A percentile compares a stretch with the other conserved stretches of the same genome.
phyloP scores from a whole-genome alignment of 2,888 invertebrate genomes.

The Andrena marginata region DNA sequence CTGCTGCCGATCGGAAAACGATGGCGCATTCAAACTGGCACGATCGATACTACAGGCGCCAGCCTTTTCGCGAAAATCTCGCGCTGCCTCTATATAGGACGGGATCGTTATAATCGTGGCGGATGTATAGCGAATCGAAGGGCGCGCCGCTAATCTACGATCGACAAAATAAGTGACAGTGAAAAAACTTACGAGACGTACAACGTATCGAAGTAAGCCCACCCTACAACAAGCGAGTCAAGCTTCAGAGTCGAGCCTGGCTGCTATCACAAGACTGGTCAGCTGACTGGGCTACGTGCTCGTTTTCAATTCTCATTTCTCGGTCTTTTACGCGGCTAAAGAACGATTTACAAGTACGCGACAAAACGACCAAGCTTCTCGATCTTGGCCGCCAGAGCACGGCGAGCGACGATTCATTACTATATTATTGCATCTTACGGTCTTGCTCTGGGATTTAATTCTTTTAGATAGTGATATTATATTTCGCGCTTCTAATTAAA shows the following conservation, averaged over 20 bases:
- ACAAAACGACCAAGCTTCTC: not conserved
- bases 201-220: slow-evolving; percentile 73
- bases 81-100: slow-evolving; percentile 14
- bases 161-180: slow-evolving; percentile 35
- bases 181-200: slow-evolving; percentile 66
- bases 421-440: not conserved
- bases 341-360: slow-evolving; percentile 31
- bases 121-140: slow-evolving; percentile 8
- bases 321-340: not conserved
- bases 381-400: not conserved
- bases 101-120: slow-evolving; percentile 15
- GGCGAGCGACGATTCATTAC: not conserved
- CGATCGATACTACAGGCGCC: slow-evolving; percentile 76
- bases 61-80: slow-evolving; percentile 46
- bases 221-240: slow-evolving; percentile 72
- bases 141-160: not conserved
- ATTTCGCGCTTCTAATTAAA: too few relatives aligned
- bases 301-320: slow-evolving; percentile 54
- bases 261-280: slow-evolving; percentile 84
- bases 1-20: slow-evolving; percentile 52
- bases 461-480: not conserved
- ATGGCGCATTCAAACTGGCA: slow-evolving; percentile 75
- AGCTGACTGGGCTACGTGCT: slow-evolving; percentile 81
- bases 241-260: slow-evolving; percentile 71
- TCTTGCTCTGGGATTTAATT: not conserved